These are phyloP conservation scores for Macrotrachela quadricornifera DNA, from an alignment of 1,140 invertebrate species.

Conservation along the genomic window DNA sequence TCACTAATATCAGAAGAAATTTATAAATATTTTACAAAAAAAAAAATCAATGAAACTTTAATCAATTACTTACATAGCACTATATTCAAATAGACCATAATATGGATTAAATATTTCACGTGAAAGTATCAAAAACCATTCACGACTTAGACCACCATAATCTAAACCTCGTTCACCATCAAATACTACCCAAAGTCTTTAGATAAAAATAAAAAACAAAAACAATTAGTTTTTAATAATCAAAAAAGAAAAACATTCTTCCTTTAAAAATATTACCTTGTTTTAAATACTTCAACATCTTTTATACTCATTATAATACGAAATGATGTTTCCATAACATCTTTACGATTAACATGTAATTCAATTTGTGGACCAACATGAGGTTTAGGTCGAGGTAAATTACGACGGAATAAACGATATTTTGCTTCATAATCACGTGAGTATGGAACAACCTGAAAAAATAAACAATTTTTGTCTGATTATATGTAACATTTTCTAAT, in stretches of 20 bases:
- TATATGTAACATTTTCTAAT: no score
- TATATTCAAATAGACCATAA: constrained; percentile 95
- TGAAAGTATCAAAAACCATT: constrained; percentile 94
- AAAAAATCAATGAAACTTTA: no score
- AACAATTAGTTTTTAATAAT: no score
- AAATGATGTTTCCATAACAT: not conserved
- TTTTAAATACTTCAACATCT: constrained; percentile 47
- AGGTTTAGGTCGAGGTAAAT: constrained; percentile 41
- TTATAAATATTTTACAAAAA: not conserved
- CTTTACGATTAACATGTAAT: not conserved
- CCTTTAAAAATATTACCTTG: constrained; percentile 33
- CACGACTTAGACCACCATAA: constrained; percentile 67
- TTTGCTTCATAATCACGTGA: constrained; percentile 94
- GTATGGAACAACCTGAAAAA: constrained; percentile 62
- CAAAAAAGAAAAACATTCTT: no score
- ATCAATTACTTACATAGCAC: constrained; percentile 48
- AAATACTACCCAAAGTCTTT: constrained; percentile 77
- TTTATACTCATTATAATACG: not conserved
- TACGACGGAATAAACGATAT: constrained; percentile 87
- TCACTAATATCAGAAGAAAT: constrained; percentile 39
- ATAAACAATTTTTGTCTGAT: no score
- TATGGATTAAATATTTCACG: constrained; percentile 99
- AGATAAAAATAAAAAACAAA: constrained; percentile 22
- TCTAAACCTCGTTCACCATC: constrained; percentile 87
- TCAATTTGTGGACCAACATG: not conserved